Evolutionary conservation across 2,888 invertebrate genomes (phyloP).

Genomic region (Sinelater perroti): DNA sequence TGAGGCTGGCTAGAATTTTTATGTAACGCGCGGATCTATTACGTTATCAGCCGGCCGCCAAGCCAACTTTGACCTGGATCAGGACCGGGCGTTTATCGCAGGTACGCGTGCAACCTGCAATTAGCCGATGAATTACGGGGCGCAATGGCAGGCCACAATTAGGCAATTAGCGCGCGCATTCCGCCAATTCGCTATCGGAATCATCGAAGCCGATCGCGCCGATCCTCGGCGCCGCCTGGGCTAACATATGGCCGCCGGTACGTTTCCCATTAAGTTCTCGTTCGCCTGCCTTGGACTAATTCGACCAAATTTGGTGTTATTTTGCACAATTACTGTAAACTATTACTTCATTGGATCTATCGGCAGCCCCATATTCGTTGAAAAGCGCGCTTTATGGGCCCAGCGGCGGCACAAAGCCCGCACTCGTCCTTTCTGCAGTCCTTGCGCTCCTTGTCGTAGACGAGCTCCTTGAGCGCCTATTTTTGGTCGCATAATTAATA

Average conservation of each 20-base stretch:
- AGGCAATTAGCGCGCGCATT: neutral
- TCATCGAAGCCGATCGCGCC: neutral
- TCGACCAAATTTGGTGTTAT: slow-evolving; percentile 49
- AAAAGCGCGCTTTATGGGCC: slow-evolving; percentile 3
- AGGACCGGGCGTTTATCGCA: neutral
- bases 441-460: slow-evolving; percentile 18
- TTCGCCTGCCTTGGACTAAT: slow-evolving; percentile 46
- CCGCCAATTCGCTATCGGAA: neutral
- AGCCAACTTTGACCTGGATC: neutral
- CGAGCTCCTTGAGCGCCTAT: slow-evolving; percentile 8
- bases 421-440: slow-evolving; percentile 25
- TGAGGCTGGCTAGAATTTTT: neutral
- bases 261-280: slow-evolving; percentile 27
- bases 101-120: neutral
- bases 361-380: slow-evolving; percentile 26
- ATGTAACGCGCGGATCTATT: neutral
- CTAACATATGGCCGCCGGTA: slow-evolving; percentile 29
- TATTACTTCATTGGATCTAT: slow-evolving; percentile 40
- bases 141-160: slow-evolving; percentile 2
- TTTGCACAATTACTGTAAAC: slow-evolving; percentile 40
- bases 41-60: neutral
- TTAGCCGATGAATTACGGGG: neutral
- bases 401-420: neutral
- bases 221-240: slow-evolving; percentile 27
- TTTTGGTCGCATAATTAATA: slow-evolving; percentile 9